Evolutionary conservation across 2,797 vertebrate species (phyloP).

Genomic region (Anas georgica): DNA sequence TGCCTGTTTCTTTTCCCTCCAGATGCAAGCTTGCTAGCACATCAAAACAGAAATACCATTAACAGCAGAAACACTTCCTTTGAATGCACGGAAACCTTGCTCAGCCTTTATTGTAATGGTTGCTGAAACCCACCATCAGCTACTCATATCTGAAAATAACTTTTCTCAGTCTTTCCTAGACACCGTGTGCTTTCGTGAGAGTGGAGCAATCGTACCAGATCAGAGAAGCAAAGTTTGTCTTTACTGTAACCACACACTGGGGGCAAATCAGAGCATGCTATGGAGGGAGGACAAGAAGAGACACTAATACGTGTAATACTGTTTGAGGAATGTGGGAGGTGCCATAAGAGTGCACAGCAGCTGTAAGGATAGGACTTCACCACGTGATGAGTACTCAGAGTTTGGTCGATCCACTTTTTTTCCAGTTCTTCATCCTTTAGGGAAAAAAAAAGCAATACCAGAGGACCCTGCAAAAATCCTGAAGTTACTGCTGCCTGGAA

Average conservation of each 20-base stretch:
- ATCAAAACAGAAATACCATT: not conserved
- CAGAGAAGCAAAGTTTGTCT: not conserved
- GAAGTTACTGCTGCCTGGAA: not conserved
- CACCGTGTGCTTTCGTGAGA: not conserved
- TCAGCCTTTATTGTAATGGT: not conserved
- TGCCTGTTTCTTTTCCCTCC: not conserved
- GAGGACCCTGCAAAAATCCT: not conserved
- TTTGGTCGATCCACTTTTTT: not conserved
- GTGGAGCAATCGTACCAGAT: not conserved
- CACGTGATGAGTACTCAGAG: not conserved
- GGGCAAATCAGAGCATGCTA: not conserved
- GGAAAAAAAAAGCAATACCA: not conserved
- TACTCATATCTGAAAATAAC: not conserved
- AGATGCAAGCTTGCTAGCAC: not conserved
- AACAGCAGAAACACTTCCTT: not conserved
- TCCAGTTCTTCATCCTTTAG: not conserved
- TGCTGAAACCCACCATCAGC: not conserved
- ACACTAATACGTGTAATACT: accelerated
- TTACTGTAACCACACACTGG: not conserved
- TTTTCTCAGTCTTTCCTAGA: not conserved
- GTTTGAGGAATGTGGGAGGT: not conserved
- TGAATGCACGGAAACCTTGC: not conserved
- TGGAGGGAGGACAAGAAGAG: not conserved
- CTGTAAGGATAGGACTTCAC: not conserved
- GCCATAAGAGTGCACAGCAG: not conserved